Evolutionary conservation across 2,888 invertebrate species (phyloP).

Genomic region (Ormyrus rosae): DNA sequence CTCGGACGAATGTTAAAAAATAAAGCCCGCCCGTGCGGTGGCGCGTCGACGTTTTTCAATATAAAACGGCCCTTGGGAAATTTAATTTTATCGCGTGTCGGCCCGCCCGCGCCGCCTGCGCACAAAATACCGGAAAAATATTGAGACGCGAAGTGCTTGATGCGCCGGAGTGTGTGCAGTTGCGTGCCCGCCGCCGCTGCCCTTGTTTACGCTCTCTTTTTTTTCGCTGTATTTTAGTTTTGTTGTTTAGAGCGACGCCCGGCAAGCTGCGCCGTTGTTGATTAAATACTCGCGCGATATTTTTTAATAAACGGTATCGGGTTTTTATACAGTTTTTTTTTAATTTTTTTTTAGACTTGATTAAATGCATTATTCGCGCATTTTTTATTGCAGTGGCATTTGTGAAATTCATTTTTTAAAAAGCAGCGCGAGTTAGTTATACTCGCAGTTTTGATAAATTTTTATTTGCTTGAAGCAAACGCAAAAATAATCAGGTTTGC

Average conservation of each 20-base stretch:
- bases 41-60: slow-evolving; percentile 13
- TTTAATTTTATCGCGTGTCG: slow-evolving; percentile 42
- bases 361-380: too few species aligned
- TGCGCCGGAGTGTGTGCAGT: neutral
- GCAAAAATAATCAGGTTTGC: slow-evolving; percentile 7
- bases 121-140: slow-evolving; percentile 24
- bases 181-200: too few species aligned
- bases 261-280: too few species aligned
- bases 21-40: neutral
- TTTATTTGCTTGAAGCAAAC: neutral
- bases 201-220: neutral
- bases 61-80: slow-evolving; percentile 44
- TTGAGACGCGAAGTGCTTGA: slow-evolving; percentile 23
- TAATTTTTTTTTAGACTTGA: too few species aligned
- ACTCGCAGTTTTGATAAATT: neutral
- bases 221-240: neutral
- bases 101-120: neutral
- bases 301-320: too few species aligned
- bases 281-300: too few species aligned
- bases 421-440: neutral
- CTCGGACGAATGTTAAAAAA: slow-evolving; percentile 28
- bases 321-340: too few species aligned
- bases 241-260: neutral
- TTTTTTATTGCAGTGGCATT: neutral
- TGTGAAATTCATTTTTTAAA: neutral